Conservation (phyloP, 2,888 invertebrate species). For the Diogma glabrata region DNA sequence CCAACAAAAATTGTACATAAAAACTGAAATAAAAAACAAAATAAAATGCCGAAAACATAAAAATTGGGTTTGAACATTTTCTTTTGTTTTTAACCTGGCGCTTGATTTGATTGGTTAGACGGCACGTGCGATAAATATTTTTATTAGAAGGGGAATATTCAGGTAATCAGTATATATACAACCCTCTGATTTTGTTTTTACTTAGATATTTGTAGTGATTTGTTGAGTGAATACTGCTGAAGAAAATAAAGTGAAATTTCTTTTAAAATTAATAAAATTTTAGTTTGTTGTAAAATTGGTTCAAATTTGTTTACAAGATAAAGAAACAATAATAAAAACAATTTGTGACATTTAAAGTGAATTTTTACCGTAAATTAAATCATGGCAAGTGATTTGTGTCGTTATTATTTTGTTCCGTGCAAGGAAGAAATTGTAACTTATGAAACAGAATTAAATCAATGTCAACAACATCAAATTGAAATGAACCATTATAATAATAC, state of each 20-base stretch:
- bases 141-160: neutral
- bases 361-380: slow-evolving; percentile 25
- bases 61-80: neutral
- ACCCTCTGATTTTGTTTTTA: neutral
- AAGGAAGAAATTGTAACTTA: slow-evolving; percentile 15
- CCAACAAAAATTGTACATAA: slow-evolving; percentile 1
- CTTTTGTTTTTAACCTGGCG: slow-evolving; percentile 9
- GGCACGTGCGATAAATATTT: slow-evolving; percentile 7
- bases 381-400: slow-evolving; percentile 36
- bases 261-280: neutral
- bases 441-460: neutral
- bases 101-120: slow-evolving; percentile 2
- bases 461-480: neutral
- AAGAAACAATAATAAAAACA: neutral
- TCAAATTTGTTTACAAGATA: neutral
- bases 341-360: neutral
- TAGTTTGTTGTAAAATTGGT: neutral
- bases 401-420: slow-evolving; percentile 34
- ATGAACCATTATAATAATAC: slow-evolving; percentile 1
- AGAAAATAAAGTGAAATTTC: neutral
- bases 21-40: neutral
- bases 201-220: neutral
- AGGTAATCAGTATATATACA: slow-evolving; percentile 1
- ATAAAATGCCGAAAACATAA: neutral
- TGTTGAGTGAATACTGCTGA: neutral